Base-by-base conservation (phyloP, 1,140 invertebrate genomes). In the Drosophila biarmipes region DNA sequence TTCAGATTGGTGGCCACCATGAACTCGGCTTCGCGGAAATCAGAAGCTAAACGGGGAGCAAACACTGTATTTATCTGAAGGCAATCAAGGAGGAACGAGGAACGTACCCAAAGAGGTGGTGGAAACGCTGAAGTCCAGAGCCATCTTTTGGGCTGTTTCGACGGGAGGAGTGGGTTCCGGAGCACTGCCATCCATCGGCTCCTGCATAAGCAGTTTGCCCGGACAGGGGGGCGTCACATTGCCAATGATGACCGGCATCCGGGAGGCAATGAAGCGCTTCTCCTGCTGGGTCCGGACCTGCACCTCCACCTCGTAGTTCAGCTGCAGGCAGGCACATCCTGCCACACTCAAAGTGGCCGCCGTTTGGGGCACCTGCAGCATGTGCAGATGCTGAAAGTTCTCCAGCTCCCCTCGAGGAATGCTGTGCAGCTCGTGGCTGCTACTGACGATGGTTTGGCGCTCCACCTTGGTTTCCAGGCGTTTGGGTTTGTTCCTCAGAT, bases 271-370 rank as follows among this genome's bases (percentile, higher is more conserved):
- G 59, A 93, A 94, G 31, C 90, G 89, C 59, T 94, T 92, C 10
- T 81, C 51, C 15, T 90, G 78, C 19, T 59, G 62, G 2, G 91
- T 86, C 49, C 68, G 76, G 6, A 92, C 77, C 19, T 73, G 61
- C 0, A 96, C 93, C 90, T 95, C 94, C 11, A 96, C 74, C 79
- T 94, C 93, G 90, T 96, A 96, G 73, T 94, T 93, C 27, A 96
- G 85, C 90, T 95, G 95, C 42, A 96, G 95, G 42, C 96, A 94
- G 21, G 93, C 92, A 72, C 95, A 96, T 67, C 94, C 94, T 2
- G 93, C 91, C 1, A 95, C 10, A n/a, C 51, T 91, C 87, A 96
- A 94, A 2, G 95, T 95, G 0, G 95, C 95, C 12, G 95, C 94
- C 64, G 95, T 85, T 6, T 95, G 93, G 1, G 95, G 95, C 40